These are phyloP conservation scores for Phyllotreta striolata DNA, from an alignment of 2,888 invertebrate genomes.

Conservation along the genomic window DNA sequence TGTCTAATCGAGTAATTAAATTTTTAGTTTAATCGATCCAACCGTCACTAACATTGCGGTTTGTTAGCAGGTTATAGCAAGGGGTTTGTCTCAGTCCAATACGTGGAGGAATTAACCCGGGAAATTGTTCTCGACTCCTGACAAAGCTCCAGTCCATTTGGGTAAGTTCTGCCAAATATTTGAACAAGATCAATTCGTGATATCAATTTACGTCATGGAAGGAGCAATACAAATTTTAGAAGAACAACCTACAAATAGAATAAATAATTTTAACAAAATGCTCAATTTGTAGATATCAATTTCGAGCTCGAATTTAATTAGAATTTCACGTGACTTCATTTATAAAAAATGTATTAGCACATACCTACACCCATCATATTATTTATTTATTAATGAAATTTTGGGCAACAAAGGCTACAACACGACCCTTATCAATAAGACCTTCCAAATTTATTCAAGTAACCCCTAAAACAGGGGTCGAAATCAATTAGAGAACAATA, in stretches of 20 bases:
- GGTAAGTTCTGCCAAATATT: constrained; percentile 46
- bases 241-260: no score
- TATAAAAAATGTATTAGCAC: no score
- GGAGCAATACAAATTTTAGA: no score
- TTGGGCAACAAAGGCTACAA: no score
- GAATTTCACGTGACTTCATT: no score
- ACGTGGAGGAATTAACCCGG: constrained; percentile 38
- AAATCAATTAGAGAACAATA: constrained; percentile 35
- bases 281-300: no score
- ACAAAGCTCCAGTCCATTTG: constrained; percentile 35
- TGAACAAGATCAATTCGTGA: constrained; percentile 49
- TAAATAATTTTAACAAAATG: no score
- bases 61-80: constrained; percentile 47
- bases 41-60: constrained; percentile 44
- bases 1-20: constrained; percentile 6
- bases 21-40: constrained; percentile 29
- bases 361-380: no score
- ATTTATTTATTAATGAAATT: no score
- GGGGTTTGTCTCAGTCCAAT: constrained; percentile 38
- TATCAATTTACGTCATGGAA: constrained; percentile 48
- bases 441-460: constrained; percentile 27
- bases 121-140: constrained; percentile 21
- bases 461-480: constrained; percentile 26
- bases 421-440: constrained; percentile 11
- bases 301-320: no score